A percentile compares a stretch with the other conserved stretches of the same genome.
Conservation (phyloP, 2,888 invertebrate genomes). For the Drosophila falleni region DNA sequence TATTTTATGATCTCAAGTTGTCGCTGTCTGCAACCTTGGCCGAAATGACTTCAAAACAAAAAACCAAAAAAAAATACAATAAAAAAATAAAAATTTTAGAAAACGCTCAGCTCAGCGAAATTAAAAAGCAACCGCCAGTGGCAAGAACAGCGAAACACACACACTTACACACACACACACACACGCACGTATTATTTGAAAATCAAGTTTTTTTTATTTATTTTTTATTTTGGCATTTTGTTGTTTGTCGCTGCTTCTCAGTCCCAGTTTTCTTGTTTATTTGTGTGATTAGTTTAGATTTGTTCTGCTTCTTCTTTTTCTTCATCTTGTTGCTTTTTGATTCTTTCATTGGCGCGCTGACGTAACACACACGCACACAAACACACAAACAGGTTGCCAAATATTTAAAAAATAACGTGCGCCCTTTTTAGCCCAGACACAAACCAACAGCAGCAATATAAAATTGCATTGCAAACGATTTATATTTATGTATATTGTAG, state of each 20-base stretch:
- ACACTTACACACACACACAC: constrained; percentile 2
- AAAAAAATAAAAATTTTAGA: constrained; percentile 31
- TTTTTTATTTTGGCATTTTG: constrained; percentile 33
- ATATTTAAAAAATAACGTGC: constrained; percentile 14
- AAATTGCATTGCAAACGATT: constrained; percentile 15
- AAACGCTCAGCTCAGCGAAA: constrained; percentile 57
- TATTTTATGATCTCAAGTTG: constrained; percentile 61
- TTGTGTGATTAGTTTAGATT: constrained; percentile 25
- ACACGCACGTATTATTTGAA: constrained; percentile 15
- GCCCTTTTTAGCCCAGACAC: constrained; percentile 42
- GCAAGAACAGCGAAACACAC: constrained; percentile 31
- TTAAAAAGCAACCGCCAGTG: constrained; percentile 43
- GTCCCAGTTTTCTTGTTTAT: constrained; percentile 32
- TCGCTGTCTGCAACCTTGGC: constrained; percentile 67
- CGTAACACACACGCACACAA: constrained; percentile 34
- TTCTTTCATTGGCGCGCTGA: constrained; percentile 29
- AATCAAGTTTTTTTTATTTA: constrained; percentile 55
- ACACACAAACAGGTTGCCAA: constrained; percentile 39
- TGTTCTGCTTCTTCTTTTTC: not conserved
- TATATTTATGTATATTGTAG: constrained; percentile 15
- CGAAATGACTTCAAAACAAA: constrained; percentile 58
- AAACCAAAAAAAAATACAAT: no score
- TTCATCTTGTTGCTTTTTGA: constrained; percentile 11
- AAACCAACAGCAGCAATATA: constrained; percentile 16
- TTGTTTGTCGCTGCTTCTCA: constrained; percentile 33